Percentiles rank a stretch among this genome's conserved stretches.
Conservation (phyloP, 2,797 vertebrate species). For the Tinamus major region DNA sequence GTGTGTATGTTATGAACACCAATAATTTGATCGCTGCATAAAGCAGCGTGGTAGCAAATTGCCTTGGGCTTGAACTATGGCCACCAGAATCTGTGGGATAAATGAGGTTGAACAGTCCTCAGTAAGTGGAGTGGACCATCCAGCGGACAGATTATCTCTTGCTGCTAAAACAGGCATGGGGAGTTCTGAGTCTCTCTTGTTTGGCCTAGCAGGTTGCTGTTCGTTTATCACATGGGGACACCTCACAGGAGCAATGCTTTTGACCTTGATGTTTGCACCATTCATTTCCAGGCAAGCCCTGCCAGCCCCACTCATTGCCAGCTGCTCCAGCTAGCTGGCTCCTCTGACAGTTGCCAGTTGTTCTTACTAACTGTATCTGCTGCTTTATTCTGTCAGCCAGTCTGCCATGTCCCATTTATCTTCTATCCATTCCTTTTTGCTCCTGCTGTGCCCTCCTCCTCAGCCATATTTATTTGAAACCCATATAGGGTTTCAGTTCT, state of each 20-base stretch:
- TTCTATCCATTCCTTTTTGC: slow-evolving; percentile 47
- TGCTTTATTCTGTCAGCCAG: slow-evolving; percentile 1
- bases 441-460: not conserved
- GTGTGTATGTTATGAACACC: not conserved
- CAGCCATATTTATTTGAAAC: not conserved
- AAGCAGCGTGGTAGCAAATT: not conserved
- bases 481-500: not conserved
- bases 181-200: not conserved
- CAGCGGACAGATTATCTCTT: not conserved
- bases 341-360: slow-evolving; percentile 14
- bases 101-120: not conserved
- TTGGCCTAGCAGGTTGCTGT: not conserved
- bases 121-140: not conserved
- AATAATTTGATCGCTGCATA: not conserved
- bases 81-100: not conserved
- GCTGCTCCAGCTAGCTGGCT: slow-evolving; percentile 1
- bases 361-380: slow-evolving; percentile 20
- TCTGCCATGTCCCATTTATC: not conserved
- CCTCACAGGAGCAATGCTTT: not conserved
- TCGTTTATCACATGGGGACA: not conserved
- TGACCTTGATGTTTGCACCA: not conserved
- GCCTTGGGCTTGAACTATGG: not conserved
- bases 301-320: not conserved
- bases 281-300: not conserved
- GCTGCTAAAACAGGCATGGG: not conserved